A percentile compares a stretch with the other conserved stretches of the same genome.
These are phyloP conservation scores for Oncorhynchus masou DNA, from an alignment of 2,113 vertebrate species.

Conservation along the genomic window DNA sequence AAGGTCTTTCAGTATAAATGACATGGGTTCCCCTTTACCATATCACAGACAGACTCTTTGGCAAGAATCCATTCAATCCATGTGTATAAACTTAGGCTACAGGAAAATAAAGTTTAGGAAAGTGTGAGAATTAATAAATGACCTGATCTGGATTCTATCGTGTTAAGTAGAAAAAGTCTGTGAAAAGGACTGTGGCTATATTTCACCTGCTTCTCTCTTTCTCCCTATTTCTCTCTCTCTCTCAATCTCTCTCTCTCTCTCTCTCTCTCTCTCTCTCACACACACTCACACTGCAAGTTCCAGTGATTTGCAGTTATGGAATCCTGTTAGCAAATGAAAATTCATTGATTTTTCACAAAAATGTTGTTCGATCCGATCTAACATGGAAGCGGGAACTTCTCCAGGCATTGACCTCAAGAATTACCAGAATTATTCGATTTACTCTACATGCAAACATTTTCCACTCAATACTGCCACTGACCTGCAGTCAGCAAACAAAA, in stretches of 20 bases:
- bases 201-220: neutral
- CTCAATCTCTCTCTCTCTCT: no score
- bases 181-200: neutral
- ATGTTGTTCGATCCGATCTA: constrained; percentile 1
- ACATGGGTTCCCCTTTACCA: constrained; percentile 38
- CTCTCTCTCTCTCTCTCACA: neutral
- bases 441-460: constrained; percentile 37
- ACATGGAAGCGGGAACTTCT: constrained; percentile 21
- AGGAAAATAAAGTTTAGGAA: constrained; percentile 7
- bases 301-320: constrained; percentile 1
- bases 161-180: neutral
- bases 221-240: neutral
- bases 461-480: constrained; percentile 51
- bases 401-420: constrained; percentile 36
- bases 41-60: constrained; percentile 41
- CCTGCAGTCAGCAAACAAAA: constrained; percentile 55
- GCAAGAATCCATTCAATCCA: constrained; percentile 53
- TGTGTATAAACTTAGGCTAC: constrained; percentile 44
- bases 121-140: neutral
- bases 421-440: constrained; percentile 29
- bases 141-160: neutral
- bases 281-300: neutral
- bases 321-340: constrained; percentile 19
- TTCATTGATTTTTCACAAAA: constrained; percentile 7
- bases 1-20: constrained; percentile 59